Evolutionary conservation across 1,140 invertebrate species (phyloP), one percentile per base, ranked within the genome.

Genomic region (Hycleus cichorii): DNA sequence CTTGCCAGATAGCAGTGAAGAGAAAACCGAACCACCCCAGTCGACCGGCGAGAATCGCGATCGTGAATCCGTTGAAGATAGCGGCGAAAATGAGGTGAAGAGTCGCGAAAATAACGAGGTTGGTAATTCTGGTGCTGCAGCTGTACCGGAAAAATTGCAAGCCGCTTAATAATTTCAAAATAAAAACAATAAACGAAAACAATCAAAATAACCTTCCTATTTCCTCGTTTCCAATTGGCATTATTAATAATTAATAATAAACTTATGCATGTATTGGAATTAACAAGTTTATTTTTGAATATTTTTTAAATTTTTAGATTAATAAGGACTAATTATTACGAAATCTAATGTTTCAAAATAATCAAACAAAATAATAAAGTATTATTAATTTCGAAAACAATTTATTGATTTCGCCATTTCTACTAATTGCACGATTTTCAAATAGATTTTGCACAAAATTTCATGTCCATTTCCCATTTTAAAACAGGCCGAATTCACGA

Each of bases 1-100:
- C 0, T 72, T 76, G 58, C 80, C 81, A 0, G 64, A 70, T n/a
- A 68, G 63, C 44, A 64, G 58, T 24, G 73, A 76, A 56, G 60
- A 67, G 1, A 72, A 70, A 1, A 64, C 65, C 11, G 62, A 66
- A 39, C 58, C 0, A 59, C 48, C 39, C 27, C 44, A 11, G 18
- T 18, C 18, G 1, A 18, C 18, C 3, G 32, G 4, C 32, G 32
- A 32, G 18, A 2, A 2, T 32, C 32, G 32, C 7, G 67, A 69
- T 38, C 58, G 49, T 40, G 70, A 72, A 63, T 53, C 60, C 5
- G 26, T 69, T 2, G 70, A 68, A 46, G 62, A 69, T 38, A 64
- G 64, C n/a, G 40, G 56, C 18, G 69, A 69, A 42, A 71, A 69
- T 47, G 68, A 72, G 59, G 67, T 70, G 38, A n/a, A 49, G 6